Conservation (phyloP, 2,888 invertebrate species). For the Cephonodes hylas region DNA sequence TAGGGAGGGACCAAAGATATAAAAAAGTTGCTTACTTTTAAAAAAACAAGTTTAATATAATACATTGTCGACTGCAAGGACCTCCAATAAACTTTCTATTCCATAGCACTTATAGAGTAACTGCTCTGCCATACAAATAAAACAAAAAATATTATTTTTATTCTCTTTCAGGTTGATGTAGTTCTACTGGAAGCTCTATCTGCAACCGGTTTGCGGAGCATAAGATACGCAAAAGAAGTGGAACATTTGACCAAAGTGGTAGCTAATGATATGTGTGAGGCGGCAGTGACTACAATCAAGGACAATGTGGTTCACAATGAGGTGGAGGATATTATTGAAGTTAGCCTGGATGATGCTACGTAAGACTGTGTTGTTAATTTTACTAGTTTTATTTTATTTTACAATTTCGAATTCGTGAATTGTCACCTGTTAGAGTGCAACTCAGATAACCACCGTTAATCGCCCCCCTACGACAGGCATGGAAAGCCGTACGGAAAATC, state of each 20-base stretch:
- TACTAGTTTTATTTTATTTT: no score
- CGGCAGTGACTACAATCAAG: slow-evolving; percentile 93
- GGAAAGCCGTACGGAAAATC: no score
- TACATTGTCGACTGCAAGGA: no score
- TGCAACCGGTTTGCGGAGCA: slow-evolving; percentile 96
- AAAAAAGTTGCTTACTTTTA: no score
- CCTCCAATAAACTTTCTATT: no score
- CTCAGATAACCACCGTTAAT: no score
- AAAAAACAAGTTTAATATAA: no score
- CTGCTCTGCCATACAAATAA: no score
- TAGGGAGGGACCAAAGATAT: no score
- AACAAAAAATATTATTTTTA: not conserved
- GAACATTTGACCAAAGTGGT: slow-evolving; percentile 88
- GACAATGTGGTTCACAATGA: slow-evolving; percentile 89
- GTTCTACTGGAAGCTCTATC: slow-evolving; percentile 95
- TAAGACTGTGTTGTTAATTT: slow-evolving; percentile 55
- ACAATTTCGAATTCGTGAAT: not conserved
- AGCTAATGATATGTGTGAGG: slow-evolving; percentile 94
- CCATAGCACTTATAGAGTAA: no score
- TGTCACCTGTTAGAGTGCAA: no score
- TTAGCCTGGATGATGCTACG: slow-evolving; percentile 94
- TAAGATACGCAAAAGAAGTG: slow-evolving; percentile 97
- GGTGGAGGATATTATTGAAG: slow-evolving; percentile 86
- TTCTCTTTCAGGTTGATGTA: slow-evolving; percentile 82
- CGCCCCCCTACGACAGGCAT: no score